phyloP scores from a whole-genome alignment of 2,888 invertebrate species.

The Malthinus flaveolus region DNA sequence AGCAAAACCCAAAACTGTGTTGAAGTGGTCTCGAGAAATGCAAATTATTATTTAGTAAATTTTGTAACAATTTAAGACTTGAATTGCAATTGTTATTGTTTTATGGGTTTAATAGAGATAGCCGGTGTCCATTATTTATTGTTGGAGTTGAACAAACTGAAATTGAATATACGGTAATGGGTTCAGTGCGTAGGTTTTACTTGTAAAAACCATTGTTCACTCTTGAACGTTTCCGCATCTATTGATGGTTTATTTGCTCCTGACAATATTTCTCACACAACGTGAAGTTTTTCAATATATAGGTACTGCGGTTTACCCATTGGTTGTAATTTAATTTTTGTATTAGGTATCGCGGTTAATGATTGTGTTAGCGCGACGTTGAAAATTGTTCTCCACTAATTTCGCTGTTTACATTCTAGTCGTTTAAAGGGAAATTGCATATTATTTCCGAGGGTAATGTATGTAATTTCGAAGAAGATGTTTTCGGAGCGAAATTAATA shows the following conservation, averaged over 20 bases:
- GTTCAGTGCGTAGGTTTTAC: conserved; percentile 4
- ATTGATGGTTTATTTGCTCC: conserved; percentile 3
- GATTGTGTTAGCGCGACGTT: not conserved
- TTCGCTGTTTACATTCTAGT: too few species aligned
- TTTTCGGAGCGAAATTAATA: too few species aligned
- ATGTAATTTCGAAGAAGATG: too few species aligned
- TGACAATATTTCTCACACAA: conserved; percentile 3
- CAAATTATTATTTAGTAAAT: not conserved
- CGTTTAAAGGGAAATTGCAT: too few species aligned
- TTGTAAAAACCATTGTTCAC: conserved; percentile 4
- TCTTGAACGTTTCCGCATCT: conserved; percentile 2
- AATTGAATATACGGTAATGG: conserved; percentile 7
- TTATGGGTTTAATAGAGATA: conserved; percentile 6
- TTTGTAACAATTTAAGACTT: not conserved
- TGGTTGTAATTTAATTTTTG: not conserved
- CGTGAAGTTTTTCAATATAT: not conserved
- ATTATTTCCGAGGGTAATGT: too few species aligned
- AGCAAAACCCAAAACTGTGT: too few species aligned
- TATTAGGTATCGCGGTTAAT: not conserved
- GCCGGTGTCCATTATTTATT: conserved; percentile 4
- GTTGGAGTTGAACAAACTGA: conserved; percentile 8
- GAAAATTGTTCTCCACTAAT: not conserved
- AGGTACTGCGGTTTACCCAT: not conserved
- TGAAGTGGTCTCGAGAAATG: not conserved
- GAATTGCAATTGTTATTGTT: conserved; percentile 3